A percentile compares a stretch with the other conserved stretches of the same genome.
These are phyloP conservation scores for Zeuzera pyrina DNA, from an alignment of 2,888 invertebrate species.

Conservation along the genomic window DNA sequence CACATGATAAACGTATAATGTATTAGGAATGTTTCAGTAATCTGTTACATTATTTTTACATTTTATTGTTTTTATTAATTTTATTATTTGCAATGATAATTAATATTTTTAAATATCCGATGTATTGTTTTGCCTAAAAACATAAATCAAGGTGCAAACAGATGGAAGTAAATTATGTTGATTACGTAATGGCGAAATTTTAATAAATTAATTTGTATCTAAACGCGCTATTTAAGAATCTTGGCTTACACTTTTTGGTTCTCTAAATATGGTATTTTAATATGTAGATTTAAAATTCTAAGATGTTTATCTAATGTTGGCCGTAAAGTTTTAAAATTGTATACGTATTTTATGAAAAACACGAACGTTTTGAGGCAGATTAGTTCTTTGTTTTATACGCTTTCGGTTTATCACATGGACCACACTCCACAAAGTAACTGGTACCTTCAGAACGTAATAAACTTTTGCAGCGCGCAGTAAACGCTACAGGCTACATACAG, in stretches of 20 bases:
- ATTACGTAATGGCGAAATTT: not conserved
- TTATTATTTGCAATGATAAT: no score
- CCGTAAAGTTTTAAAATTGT: not conserved
- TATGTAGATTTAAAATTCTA: not conserved
- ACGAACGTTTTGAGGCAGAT: not conserved
- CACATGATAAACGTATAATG: not conserved
- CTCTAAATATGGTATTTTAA: no score
- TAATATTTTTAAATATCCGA: no score
- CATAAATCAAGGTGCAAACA: no score
- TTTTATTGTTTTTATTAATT: no score
- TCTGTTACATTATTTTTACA: no score
- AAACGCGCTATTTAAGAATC: no score
- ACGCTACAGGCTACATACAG: slow-evolving; percentile 40
- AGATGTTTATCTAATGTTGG: not conserved
- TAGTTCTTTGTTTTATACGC: not conserved
- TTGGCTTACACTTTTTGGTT: no score
- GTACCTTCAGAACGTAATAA: slow-evolving; percentile 41
- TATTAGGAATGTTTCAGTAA: not conserved
- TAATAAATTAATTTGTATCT: not conserved
- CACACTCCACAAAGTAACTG: slow-evolving; percentile 18
- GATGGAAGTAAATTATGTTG: not conserved
- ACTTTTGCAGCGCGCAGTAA: slow-evolving; percentile 44
- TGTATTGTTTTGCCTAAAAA: no score
- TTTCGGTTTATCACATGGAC: slow-evolving; percentile 15
- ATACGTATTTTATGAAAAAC: not conserved